Percentiles rank a stretch among this genome's conserved stretches.
Conservation (phyloP, 2,113 vertebrate genomes). For the Cyphomyrus plagiostoma region DNA sequence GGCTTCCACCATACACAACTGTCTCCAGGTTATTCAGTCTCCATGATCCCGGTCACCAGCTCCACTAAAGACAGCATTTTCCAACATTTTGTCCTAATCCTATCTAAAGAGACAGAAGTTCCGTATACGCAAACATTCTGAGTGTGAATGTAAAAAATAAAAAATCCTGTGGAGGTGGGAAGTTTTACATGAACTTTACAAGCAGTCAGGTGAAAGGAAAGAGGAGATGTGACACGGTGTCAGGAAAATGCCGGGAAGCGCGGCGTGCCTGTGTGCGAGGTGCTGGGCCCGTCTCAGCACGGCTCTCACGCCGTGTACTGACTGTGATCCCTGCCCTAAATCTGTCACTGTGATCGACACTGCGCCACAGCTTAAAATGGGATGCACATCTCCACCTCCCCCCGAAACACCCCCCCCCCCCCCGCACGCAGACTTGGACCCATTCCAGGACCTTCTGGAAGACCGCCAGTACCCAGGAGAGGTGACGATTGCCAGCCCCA, state of each 20-base stretch:
- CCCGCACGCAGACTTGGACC: slow-evolving; percentile 84
- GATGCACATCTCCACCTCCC: slow-evolving; percentile 24
- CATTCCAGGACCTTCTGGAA: slow-evolving; percentile 90
- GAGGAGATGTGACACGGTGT: not conserved
- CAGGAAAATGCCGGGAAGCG: not conserved
- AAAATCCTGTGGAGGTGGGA: not conserved
- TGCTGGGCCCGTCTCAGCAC: not conserved
- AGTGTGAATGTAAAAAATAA: not conserved
- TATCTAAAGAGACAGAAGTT: not conserved
- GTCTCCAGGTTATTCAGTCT: not conserved
- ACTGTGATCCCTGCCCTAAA: slow-evolving; percentile 11
- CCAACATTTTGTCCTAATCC: not conserved
- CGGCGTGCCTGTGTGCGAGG: not conserved
- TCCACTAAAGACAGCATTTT: not conserved
- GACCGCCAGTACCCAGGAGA: slow-evolving; percentile 84
- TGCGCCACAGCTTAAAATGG: not conserved
- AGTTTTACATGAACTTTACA: not conserved
- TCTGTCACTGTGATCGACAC: slow-evolving; percentile 16
- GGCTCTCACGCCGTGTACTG: not conserved
- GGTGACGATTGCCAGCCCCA: slow-evolving; percentile 85
- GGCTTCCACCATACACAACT: not conserved
- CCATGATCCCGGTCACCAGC: not conserved
- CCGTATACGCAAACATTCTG: not conserved
- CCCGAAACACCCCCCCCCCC: slow-evolving; percentile 21
- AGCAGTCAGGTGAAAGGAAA: not conserved